phyloP scores from a whole-genome alignment of 1,140 invertebrate species.

The Diplogasteroides magnus region DNA sequence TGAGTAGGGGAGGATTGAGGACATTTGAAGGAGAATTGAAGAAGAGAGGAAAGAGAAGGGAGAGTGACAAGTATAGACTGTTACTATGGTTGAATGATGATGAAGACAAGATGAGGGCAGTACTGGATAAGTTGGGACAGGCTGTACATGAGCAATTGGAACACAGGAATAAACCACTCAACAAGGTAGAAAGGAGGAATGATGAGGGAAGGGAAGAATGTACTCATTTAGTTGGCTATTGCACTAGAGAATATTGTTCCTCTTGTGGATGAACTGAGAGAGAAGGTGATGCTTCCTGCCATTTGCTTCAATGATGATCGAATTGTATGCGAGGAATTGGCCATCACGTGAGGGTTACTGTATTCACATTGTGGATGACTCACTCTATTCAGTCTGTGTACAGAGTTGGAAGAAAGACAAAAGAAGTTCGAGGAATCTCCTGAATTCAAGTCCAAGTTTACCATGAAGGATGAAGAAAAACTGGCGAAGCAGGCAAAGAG shows the following conservation, averaged over 20 bases:
- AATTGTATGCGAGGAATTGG: conserved; percentile 47
- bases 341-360: conserved; percentile 38
- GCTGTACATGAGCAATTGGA: conserved; percentile 48
- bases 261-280: conserved; percentile 44
- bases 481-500: conserved; percentile 44
- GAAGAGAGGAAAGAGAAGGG: conserved; percentile 38
- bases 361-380: conserved; percentile 10
- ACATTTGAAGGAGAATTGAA: conserved; percentile 46
- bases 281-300: conserved; percentile 43
- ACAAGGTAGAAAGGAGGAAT: conserved; percentile 36
- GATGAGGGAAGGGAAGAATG: background rate
- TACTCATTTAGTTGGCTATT: conserved; percentile 29
- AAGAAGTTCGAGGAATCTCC: conserved; percentile 34
- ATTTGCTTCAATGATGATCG: conserved; percentile 55
- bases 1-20: conserved; percentile 39
- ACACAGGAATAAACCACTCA: conserved; percentile 44
- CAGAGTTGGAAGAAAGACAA: conserved; percentile 31
- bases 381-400: background rate
- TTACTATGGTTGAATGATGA: background rate
- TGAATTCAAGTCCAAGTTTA: conserved; percentile 46
- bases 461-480: conserved; percentile 40
- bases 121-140: conserved; percentile 36
- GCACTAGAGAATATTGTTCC: conserved; percentile 47
- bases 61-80: background rate
- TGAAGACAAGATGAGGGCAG: background rate